Percentiles rank a stretch among this genome's conserved stretches.
Evolutionary conservation across 2,113 vertebrate species (phyloP).

Genomic region (Papio anubis): DNA sequence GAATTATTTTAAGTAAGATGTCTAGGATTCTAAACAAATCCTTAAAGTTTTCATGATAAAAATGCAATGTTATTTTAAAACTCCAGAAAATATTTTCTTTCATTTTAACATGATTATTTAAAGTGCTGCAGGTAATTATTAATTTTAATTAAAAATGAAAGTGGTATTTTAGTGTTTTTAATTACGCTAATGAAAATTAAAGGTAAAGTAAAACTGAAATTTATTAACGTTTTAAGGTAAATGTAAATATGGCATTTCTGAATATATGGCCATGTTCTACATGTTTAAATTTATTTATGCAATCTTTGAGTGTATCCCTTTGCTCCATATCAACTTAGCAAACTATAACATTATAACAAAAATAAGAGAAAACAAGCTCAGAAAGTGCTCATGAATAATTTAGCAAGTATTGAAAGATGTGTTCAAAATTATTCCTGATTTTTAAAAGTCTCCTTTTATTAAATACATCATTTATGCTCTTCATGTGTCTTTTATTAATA

Average conservation of each 20-base stretch:
- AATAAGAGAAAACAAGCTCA: neutral
- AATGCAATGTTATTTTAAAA: neutral
- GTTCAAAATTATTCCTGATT: neutral
- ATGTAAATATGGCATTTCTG: neutral
- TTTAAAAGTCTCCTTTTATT: neutral
- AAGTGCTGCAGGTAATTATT: neutral
- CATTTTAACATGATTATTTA: neutral
- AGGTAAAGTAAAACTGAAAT: neutral
- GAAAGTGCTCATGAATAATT: neutral
- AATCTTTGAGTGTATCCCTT: neutral
- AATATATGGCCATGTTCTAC: neutral
- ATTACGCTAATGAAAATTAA: neutral
- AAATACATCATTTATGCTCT: neutral
- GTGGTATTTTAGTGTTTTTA: neutral
- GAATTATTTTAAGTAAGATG: neutral
- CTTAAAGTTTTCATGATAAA: neutral
- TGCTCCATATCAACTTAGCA: neutral
- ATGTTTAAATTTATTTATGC: neutral
- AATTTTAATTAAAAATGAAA: slow-evolving; percentile 13
- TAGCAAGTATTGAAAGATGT: neutral
- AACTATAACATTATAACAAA: neutral
- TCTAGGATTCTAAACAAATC: neutral
- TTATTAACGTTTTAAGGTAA: neutral
- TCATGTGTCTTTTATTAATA: neutral
- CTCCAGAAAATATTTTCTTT: neutral